Conservation (phyloP, 92 coral and sea anemone genomes). For the Phenganax stokvisi region DNA sequence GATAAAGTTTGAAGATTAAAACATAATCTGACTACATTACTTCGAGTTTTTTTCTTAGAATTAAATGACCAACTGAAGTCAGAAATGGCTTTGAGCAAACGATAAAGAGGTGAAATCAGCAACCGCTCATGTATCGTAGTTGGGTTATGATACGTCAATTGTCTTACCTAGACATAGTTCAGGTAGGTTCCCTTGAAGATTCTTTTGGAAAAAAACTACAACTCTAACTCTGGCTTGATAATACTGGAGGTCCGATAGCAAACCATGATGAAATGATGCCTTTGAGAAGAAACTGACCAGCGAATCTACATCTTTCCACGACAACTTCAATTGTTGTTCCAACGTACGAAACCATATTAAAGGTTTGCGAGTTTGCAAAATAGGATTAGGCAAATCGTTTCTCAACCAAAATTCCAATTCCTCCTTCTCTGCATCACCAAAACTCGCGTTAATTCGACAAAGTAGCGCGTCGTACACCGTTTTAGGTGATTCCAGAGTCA, state of each 20-base stretch:
- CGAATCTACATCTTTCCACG: neutral
- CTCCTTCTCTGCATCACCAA: conserved; percentile 22
- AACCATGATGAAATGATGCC: neutral
- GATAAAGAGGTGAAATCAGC: too few species aligned
- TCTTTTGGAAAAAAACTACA: conserved; percentile 13
- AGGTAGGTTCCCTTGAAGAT: conserved; percentile 10
- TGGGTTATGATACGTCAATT: neutral
- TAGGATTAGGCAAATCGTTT: neutral
- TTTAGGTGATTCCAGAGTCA: conserved; percentile 28
- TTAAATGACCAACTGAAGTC: too few species aligned
- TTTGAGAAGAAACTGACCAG: conserved; percentile 1
- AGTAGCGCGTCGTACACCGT: conserved; percentile 19
- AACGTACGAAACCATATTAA: conserved; percentile 12
- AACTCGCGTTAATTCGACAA: conserved; percentile 2
- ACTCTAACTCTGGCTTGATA: conserved; percentile 11
- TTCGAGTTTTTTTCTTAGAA: too few species aligned
- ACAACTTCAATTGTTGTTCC: conserved; percentile 3
- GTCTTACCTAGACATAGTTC: conserved; percentile 28
- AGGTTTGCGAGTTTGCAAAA: conserved; percentile 20
- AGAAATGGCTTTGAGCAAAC: too few species aligned
- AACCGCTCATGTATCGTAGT: too few species aligned
- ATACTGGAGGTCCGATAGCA: neutral
- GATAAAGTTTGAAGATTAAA: too few species aligned
- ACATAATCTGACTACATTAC: too few species aligned
- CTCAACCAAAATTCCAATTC: conserved; percentile 18